Base-by-base conservation (phyloP, 2,113 vertebrate genomes). In the Edolisoma coerulescens region DNA sequence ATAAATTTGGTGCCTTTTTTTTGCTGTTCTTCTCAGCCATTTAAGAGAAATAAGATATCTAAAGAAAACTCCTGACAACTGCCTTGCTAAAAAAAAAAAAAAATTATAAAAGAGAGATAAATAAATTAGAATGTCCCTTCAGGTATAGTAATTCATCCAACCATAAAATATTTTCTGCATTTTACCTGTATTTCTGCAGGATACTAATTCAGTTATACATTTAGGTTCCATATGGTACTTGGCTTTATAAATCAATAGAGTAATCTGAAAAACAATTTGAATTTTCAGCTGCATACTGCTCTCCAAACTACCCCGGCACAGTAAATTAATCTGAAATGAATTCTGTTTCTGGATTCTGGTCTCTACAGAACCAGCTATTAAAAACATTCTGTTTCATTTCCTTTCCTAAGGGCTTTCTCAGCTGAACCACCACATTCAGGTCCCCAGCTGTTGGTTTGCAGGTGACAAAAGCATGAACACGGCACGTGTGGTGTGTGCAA, bases 191-290 rank as follows among this genome's bases (percentile, higher is more conserved):
- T 69, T 91, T 86, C 69, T 86, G n/a, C 27, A 84, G 33, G 44
- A 65, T 70, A 70, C 2, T 20, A 71, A 70, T 75, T 84, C 33
- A 90, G 39, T 32, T 87, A 52, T 44, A 47, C 8, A 16, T 35
- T 90, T 60, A 76, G 27, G 13, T 49, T 87, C n/a, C n/a, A 45
- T 52, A 54, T 11, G 52, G 33, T 54, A 39, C 35, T 52, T 54
- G 37, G 32, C 32, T 94, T 82, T 82, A 70, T 60, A 76, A 81
- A 84, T 78, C 84, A 67, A 75, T 68, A 89, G 7, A 42, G 9
- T 30, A 90, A 74, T 86, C 21, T 83, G 32, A 86, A 94, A 94
- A 80, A n/a, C 2, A 0, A 64, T 61, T 57, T n/a, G 32, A 61
- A 11, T 73, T 83, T 94, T 85, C 50, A 87, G 57, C 22, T 65